Evolutionary conservation across 2,797 vertebrate genomes (phyloP).

Genomic region (Euphonia xanthogaster): DNA sequence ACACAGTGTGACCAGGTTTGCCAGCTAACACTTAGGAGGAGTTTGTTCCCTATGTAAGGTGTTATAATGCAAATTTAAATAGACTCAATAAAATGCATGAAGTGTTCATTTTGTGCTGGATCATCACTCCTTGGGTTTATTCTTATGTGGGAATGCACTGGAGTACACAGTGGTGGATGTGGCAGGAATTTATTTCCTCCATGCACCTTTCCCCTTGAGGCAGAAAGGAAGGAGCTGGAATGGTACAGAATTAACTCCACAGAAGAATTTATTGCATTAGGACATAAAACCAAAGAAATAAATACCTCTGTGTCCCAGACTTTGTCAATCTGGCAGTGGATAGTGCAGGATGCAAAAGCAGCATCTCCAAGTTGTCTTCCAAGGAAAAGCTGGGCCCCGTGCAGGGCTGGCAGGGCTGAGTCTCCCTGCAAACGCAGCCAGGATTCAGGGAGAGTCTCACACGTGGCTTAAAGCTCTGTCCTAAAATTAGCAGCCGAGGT

Average conservation of each 20-base stretch:
- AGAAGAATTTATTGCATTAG: not conserved
- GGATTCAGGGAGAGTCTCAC: not conserved
- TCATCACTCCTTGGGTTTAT: slow-evolving; percentile 64
- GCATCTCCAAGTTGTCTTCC: not conserved
- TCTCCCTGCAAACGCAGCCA: not conserved
- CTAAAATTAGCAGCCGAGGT: slow-evolving; percentile 1
- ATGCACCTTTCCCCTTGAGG: not conserved
- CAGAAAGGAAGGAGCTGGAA: not conserved
- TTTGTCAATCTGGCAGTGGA: not conserved
- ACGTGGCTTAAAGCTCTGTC: not conserved
- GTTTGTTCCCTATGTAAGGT: slow-evolving; percentile 77
- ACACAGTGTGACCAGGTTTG: slow-evolving; percentile 57
- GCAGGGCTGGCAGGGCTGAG: not conserved
- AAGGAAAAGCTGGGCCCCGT: not conserved
- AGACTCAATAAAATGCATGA: slow-evolving; percentile 81
- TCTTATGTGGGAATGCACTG: not conserved
- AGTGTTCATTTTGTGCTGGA: slow-evolving; percentile 70
- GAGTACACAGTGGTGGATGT: not conserved
- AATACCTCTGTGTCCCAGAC: not conserved
- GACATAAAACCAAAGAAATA: not conserved
- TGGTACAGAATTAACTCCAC: not conserved
- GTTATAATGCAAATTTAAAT: slow-evolving; percentile 72
- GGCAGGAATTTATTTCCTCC: not conserved
- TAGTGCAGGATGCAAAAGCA: not conserved
- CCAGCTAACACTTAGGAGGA: slow-evolving; percentile 71